Percentiles rank a stretch among this genome's conserved stretches.
Conservation (phyloP, 2,113 vertebrate species). For the Fukomys damarensis region DNA sequence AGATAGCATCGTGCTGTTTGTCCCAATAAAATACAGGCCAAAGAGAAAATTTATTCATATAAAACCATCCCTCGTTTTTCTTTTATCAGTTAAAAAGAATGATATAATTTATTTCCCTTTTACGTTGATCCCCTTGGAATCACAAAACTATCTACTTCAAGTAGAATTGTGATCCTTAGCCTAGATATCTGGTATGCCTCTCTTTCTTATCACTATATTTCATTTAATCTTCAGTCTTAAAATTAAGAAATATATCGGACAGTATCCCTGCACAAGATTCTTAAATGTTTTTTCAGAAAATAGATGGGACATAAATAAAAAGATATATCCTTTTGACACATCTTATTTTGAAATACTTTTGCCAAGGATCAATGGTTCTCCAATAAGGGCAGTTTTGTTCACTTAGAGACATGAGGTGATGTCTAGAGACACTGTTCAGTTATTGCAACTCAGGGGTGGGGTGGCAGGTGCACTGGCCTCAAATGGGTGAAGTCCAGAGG, state of each 20-base stretch:
- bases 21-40: background rate
- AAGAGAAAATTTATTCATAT: background rate
- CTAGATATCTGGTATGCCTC: background rate
- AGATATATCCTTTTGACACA: background rate
- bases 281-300: background rate
- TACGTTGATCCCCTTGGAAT: background rate
- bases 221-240: background rate
- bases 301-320: background rate
- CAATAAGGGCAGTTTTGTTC: background rate
- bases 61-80: background rate
- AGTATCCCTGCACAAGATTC: background rate
- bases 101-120: constrained; percentile 23
- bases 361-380: background rate
- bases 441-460: background rate
- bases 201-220: background rate
- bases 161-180: background rate
- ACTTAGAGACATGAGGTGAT: background rate
- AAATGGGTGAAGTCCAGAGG: background rate
- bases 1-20: background rate
- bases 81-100: background rate
- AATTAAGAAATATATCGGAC: background rate
- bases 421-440: background rate
- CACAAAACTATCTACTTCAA: background rate
- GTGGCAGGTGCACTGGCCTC: background rate
- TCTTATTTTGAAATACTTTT: background rate